These are phyloP conservation scores for Raja brachyura DNA, from an alignment of 2,113 vertebrate genomes.

Conservation along the genomic window DNA sequence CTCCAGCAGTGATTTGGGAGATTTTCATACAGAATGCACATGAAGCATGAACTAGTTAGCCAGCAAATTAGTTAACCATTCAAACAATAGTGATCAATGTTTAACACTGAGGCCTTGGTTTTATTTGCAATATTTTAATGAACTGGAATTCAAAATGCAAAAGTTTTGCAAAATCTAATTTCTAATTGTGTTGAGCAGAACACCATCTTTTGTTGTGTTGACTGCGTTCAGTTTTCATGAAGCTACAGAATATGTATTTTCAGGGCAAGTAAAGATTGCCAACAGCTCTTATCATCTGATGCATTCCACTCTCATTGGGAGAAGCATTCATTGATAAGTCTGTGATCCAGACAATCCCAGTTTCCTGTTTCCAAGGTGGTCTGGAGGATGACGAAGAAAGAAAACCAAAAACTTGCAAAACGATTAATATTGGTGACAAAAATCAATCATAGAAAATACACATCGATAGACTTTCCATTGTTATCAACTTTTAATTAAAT, in stretches of 20 bases:
- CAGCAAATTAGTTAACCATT: background rate
- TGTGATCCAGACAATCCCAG: background rate
- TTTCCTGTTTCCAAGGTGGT: background rate
- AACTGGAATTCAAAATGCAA: background rate
- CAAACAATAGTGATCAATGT: background rate
- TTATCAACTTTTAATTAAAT: background rate
- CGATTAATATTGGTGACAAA: background rate
- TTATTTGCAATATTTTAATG: background rate
- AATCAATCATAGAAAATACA: background rate
- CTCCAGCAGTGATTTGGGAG: background rate
- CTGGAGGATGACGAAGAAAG: background rate
- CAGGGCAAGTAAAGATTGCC: background rate
- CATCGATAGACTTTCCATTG: too few species aligned
- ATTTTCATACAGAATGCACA: background rate
- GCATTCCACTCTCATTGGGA: background rate
- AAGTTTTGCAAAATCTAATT: background rate
- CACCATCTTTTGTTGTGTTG: background rate
- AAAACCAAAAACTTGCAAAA: background rate
- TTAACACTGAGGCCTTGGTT: background rate
- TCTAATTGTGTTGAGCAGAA: background rate
- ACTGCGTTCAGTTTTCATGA: background rate
- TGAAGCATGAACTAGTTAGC: background rate
- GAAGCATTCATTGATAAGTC: slow-evolving; percentile 4
- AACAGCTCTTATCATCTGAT: background rate
- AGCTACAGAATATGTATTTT: background rate